These are phyloP conservation scores for Amphiura filiformis DNA, from an alignment of 35 echinoderm and acorn worm species.

Conservation along the genomic window DNA sequence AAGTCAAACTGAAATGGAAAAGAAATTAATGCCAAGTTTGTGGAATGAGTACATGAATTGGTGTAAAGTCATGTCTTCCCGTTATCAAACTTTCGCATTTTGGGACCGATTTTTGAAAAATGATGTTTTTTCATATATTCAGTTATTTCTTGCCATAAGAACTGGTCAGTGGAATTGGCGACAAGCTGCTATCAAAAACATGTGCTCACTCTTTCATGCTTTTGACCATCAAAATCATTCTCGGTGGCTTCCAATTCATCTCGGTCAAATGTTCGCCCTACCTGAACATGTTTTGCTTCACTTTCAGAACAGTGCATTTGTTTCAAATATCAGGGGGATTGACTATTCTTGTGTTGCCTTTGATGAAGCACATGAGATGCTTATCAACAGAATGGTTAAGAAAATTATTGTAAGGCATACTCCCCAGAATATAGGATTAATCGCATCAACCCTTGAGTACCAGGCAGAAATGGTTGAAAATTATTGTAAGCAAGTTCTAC, in stretches of 20 bases:
- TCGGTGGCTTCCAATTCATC: conserved; percentile 28
- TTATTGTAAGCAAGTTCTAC: conserved; percentile 5
- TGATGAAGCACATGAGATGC: conserved; percentile 79
- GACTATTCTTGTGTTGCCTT: conserved; percentile 36
- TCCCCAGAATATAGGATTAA: conserved; percentile 9
- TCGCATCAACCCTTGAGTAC: conserved; percentile 19
- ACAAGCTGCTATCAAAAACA: conserved; percentile 9
- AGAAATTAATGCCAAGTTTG: neutral
- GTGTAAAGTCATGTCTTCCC: conserved; percentile 25
- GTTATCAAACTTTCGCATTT: conserved; percentile 25
- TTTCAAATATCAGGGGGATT: conserved; percentile 36
- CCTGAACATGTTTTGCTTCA: conserved; percentile 24
- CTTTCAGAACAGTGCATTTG: conserved; percentile 57
- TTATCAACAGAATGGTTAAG: conserved; percentile 65
- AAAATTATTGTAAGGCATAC: conserved; percentile 2
- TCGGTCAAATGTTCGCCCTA: conserved; percentile 19
- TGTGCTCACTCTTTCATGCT: conserved; percentile 44
- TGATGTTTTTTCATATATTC: conserved; percentile 21
- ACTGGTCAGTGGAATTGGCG: conserved; percentile 11
- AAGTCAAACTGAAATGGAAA: neutral
- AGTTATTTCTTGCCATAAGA: conserved; percentile 17
- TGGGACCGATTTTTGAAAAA: conserved; percentile 6
- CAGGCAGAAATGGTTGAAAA: conserved; percentile 19
- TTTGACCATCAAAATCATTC: conserved; percentile 52
- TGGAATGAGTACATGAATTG: too few relatives aligned